Conservation (phyloP, 2,797 vertebrate species). For the Oreochromis mossambicus region DNA sequence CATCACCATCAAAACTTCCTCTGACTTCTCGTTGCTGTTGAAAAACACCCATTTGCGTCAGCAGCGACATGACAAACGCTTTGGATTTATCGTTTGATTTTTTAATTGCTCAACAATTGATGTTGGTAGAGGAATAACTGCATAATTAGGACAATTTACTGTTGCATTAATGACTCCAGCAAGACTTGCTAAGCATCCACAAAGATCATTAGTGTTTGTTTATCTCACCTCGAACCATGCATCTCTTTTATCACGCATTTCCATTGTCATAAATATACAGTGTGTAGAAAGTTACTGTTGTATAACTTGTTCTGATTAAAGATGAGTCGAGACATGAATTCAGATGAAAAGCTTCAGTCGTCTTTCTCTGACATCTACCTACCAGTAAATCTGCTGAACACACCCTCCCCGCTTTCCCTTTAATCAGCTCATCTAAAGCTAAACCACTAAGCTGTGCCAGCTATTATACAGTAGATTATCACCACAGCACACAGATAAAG, state of each 20-base stretch:
- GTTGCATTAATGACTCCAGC: conserved; percentile 15
- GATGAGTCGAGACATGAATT: neutral
- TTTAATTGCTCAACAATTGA: conserved; percentile 35
- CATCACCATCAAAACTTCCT: neutral
- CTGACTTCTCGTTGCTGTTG: neutral
- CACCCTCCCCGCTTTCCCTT: neutral
- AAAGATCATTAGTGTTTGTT: conserved; percentile 26
- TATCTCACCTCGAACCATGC: neutral
- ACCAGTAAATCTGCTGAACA: neutral
- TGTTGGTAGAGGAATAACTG: neutral
- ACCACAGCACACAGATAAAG: conserved; percentile 2
- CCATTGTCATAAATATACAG: neutral
- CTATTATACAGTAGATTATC: conserved; percentile 17
- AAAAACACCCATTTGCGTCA: neutral
- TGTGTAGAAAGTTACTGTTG: neutral
- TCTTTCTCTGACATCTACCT: neutral
- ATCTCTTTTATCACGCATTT: neutral
- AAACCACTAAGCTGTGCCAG: neutral
- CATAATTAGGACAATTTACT: conserved; percentile 31
- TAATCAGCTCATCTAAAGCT: conserved; percentile 8
- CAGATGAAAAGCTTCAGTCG: neutral
- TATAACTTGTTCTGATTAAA: neutral
- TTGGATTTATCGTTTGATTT: neutral
- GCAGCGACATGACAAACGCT: conserved; percentile 6
- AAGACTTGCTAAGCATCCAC: conserved; percentile 1